Evolutionary conservation across 2,113 vertebrate species (phyloP).

Genomic region (Sorex fumeus): DNA sequence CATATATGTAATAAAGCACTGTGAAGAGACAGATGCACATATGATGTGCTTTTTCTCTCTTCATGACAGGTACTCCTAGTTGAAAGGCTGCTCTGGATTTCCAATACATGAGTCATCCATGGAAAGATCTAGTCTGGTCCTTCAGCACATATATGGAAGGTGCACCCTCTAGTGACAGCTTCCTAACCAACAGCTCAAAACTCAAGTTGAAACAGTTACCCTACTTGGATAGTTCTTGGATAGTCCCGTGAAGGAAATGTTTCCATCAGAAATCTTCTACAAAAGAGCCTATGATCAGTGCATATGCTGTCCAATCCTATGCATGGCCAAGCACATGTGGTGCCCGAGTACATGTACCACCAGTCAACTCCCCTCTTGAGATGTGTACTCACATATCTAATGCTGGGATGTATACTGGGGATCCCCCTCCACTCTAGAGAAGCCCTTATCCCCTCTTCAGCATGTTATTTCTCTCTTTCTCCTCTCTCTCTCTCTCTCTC

Average conservation of each 20-base stretch:
- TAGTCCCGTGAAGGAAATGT: background rate
- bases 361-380: too few relatives aligned
- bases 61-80: too few relatives aligned
- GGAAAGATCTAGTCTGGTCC: background rate
- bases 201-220: background rate
- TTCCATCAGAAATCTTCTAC: conserved; percentile 3
- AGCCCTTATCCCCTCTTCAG: too few relatives aligned
- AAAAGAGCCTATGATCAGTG: background rate
- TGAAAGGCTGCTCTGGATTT: background rate
- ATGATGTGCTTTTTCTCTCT: background rate
- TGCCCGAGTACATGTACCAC: too few relatives aligned
- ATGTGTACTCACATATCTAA: too few relatives aligned
- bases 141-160: background rate
- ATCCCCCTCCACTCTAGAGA: too few relatives aligned
- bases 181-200: conserved; percentile 3
- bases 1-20: too few relatives aligned
- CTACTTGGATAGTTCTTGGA: background rate
- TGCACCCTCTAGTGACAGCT: conserved; percentile 70
- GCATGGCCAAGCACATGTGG: too few relatives aligned
- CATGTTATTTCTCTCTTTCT: too few relatives aligned
- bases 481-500: too few relatives aligned
- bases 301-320: too few relatives aligned
- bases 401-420: too few relatives aligned
- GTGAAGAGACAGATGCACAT: background rate
- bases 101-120: background rate